Conservation (phyloP, 2,797 vertebrate genomes). For the Micrastur ruficollis region DNA sequence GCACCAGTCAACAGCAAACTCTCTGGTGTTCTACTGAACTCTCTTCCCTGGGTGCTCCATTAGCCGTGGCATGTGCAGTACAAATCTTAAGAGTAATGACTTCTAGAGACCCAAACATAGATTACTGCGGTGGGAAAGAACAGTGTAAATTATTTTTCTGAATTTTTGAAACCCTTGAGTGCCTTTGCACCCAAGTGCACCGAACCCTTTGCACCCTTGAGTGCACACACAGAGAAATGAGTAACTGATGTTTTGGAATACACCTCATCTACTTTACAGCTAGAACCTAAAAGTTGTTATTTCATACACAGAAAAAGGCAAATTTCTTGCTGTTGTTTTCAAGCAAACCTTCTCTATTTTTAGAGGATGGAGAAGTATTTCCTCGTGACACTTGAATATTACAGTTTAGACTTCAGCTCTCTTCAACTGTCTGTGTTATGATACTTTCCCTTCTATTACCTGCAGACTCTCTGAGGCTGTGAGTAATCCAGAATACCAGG, state of each 20-base stretch:
- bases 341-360: not conserved
- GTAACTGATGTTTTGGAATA: not conserved
- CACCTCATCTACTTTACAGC: not conserved
- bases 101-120: not conserved
- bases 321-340: not conserved
- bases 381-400: not conserved
- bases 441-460: not conserved
- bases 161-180: not conserved
- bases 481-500: not conserved
- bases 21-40: not conserved
- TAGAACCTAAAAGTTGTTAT: not conserved
- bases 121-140: not conserved
- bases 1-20: not conserved
- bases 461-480: not conserved
- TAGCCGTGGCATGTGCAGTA: not conserved
- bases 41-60: not conserved
- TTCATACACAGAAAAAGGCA: not conserved
- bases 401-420: not conserved
- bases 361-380: not conserved
- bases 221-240: accelerated
- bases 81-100: not conserved
- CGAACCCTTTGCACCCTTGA: not conserved
- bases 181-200: not conserved
- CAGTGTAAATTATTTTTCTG: not conserved
- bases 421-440: not conserved